Percentiles rank a stretch among this genome's conserved stretches.
phyloP scores from a whole-genome alignment of 2,797 vertebrate species.

The Phyllotis vaccarum region DNA sequence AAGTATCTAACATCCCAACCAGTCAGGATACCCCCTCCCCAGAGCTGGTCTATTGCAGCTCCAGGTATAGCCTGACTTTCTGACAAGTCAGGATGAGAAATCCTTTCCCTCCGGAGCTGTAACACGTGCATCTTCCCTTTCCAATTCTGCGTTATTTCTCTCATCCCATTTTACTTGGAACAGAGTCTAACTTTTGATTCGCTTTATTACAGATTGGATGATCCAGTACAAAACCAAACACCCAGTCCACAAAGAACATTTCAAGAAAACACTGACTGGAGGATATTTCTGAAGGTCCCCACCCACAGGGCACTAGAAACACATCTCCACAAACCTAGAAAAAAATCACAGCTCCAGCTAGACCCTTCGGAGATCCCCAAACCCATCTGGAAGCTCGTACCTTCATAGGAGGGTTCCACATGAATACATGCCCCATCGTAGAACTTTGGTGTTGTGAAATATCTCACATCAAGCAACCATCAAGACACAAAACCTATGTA shows the following conservation, averaged over 20 bases:
- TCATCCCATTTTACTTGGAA: neutral
- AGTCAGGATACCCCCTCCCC: too few relatives aligned
- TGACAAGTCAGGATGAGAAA: too few relatives aligned
- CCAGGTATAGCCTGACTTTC: too few relatives aligned
- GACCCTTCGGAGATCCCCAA: neutral
- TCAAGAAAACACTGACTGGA: neutral
- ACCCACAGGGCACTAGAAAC: neutral
- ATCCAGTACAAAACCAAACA: neutral
- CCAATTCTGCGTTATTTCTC: neutral
- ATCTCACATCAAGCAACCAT: neutral
- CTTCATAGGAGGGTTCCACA: neutral
- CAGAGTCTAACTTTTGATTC: neutral
- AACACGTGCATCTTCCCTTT: too few relatives aligned
- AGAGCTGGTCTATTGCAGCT: too few relatives aligned
- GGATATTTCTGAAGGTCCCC: accelerated
- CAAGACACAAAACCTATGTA: neutral
- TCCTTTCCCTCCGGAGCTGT: too few relatives aligned
- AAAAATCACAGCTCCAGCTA: accelerated
- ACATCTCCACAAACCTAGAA: accelerated
- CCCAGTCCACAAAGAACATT: neutral
- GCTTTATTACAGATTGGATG: constrained; percentile 17
- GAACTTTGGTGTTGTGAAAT: neutral
- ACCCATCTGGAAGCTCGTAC: neutral
- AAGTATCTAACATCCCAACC: too few relatives aligned
- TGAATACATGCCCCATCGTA: neutral